Evolutionary conservation across 2,888 invertebrate genomes (phyloP).

Genomic region (Heliconius cydno): DNA sequence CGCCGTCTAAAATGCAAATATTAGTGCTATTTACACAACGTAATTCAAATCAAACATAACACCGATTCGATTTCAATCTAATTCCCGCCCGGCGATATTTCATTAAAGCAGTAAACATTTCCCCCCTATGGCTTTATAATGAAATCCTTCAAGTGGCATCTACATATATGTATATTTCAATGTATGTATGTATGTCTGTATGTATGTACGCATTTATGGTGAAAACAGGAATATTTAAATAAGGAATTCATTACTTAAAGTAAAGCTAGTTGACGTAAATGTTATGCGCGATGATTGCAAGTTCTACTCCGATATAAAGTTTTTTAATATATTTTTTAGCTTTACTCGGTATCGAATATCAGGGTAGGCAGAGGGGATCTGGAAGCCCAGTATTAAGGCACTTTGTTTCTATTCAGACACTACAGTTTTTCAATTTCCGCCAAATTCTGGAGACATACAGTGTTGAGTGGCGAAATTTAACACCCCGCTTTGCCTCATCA

Average conservation of each 20-base stretch:
- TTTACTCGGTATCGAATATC: background rate
- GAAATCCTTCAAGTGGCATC: constrained; percentile 22
- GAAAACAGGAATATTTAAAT: background rate
- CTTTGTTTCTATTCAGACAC: no score
- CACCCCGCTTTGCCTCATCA: no score
- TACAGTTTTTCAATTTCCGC: no score
- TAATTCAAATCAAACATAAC: constrained; percentile 73
- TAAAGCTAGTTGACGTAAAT: background rate
- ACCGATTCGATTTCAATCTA: constrained; percentile 51
- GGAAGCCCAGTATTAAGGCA: no score
- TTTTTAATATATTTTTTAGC: background rate
- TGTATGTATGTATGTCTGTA: background rate
- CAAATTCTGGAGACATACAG: no score
- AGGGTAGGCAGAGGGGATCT: no score
- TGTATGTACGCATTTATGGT: no score
- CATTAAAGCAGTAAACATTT: constrained; percentile 66
- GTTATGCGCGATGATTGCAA: background rate
- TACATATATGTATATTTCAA: background rate
- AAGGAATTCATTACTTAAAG: background rate
- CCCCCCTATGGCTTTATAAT: constrained; percentile 12
- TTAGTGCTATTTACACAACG: constrained; percentile 35
- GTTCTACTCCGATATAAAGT: background rate
- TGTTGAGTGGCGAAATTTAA: no score
- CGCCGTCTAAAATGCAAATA: constrained; percentile 33
- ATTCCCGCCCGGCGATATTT: constrained; percentile 47